A percentile compares a stretch with the other conserved stretches of the same genome.
phyloP scores from a whole-genome alignment of 2,888 invertebrate species.

The Nasonovia ribisnigri region DNA sequence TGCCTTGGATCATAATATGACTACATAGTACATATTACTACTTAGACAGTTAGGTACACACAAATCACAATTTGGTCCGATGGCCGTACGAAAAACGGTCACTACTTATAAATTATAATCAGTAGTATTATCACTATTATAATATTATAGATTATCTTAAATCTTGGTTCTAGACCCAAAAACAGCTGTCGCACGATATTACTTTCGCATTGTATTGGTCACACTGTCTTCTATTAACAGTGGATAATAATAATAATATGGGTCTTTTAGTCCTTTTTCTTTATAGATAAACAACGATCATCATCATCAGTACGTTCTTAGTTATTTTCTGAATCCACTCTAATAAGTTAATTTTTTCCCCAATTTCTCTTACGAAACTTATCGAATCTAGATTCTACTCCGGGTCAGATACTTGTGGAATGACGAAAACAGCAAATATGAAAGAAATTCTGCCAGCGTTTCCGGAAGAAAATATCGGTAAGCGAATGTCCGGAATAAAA shows the following conservation, averaged over 20 bases:
- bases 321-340: background rate
- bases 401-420: background rate
- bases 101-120: too few species aligned
- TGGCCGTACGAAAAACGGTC: too few species aligned
- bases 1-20: too few species aligned
- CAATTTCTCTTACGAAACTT: background rate
- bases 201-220: slow-evolving; percentile 5
- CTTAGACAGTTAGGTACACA: too few species aligned
- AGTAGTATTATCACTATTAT: too few species aligned
- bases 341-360: background rate
- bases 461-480: slow-evolving; percentile 90
- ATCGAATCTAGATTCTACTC: background rate
- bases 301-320: background rate
- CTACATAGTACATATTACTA: too few species aligned
- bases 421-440: slow-evolving; percentile 68
- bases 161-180: too few species aligned
- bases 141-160: too few species aligned
- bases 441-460: slow-evolving; percentile 81
- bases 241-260: background rate
- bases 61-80: too few species aligned
- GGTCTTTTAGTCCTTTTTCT: background rate
- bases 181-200: slow-evolving; percentile 13
- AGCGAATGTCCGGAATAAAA: slow-evolving; percentile 69
- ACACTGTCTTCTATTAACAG: slow-evolving; percentile 55
- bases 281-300: background rate